Conservation (phyloP, 2,113 vertebrate genomes). For the Thamnaconus septentrionalis region DNA sequence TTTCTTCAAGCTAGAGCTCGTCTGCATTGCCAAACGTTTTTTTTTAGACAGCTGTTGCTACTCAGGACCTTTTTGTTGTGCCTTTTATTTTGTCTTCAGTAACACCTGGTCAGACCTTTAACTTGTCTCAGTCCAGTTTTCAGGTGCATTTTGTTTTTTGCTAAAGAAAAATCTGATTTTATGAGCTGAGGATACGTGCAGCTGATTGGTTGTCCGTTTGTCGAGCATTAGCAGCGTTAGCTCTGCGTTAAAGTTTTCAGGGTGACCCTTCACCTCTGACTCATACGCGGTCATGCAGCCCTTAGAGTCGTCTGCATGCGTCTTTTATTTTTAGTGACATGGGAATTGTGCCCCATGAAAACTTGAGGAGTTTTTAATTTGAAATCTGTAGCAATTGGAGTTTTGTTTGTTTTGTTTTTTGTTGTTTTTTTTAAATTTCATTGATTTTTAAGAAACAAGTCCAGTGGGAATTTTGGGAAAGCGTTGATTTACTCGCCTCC, state of each 20-base stretch:
- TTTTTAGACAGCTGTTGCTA: constrained; percentile 54
- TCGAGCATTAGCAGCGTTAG: constrained; percentile 9
- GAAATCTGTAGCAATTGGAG: background rate
- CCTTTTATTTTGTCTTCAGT: constrained; percentile 38
- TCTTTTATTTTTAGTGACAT: background rate
- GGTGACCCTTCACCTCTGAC: background rate
- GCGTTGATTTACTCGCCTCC: too few relatives aligned
- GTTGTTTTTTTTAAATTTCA: background rate
- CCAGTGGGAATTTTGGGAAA: background rate
- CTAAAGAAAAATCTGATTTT: background rate
- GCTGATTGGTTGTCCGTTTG: constrained; percentile 2
- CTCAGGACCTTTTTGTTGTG: constrained; percentile 69
- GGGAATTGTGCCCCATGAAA: background rate
- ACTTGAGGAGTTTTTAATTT: background rate
- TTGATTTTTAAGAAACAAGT: constrained; percentile 1
- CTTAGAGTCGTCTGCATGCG: constrained; percentile 6
- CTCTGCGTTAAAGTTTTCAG: constrained; percentile 3
- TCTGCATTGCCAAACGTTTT: constrained; percentile 37
- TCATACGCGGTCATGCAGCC: background rate
- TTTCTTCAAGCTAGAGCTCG: constrained; percentile 11
- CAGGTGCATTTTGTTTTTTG: constrained; percentile 21
- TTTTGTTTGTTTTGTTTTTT: background rate
- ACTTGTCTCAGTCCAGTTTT: constrained; percentile 13
- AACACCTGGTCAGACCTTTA: constrained; percentile 5
- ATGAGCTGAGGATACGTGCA: constrained; percentile 3